Percentiles rank a stretch among this genome's conserved stretches.
Conservation (phyloP, 2,888 invertebrate species). For the Scaptodrosophila latifasciaeformis region DNA sequence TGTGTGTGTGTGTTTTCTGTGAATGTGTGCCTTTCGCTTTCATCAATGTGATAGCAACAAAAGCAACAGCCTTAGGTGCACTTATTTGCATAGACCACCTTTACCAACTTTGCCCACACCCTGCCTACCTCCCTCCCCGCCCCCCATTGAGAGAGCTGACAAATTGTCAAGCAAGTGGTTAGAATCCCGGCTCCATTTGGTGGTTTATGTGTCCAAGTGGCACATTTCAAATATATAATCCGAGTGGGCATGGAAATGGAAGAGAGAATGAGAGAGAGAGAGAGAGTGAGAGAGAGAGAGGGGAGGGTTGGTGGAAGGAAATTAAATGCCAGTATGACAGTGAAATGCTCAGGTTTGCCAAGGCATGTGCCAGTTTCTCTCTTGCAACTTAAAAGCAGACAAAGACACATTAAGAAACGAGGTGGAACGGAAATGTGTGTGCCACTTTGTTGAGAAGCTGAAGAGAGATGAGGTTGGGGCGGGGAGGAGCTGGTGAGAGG, state of each 20-base stretch:
- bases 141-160: too few species aligned
- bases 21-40: constrained; percentile 50
- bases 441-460: neutral
- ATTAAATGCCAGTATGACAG: constrained; percentile 67
- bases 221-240: too few species aligned
- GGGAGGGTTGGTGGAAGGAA: constrained; percentile 57
- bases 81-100: neutral
- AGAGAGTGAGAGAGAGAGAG: too few species aligned
- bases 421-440: constrained; percentile 47
- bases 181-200: neutral
- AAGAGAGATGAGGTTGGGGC: constrained; percentile 6
- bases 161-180: too few species aligned
- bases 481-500: neutral
- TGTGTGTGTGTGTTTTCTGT: constrained; percentile 10
- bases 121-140: too few species aligned
- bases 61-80: constrained; percentile 6
- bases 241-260: too few species aligned
- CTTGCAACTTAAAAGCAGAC: neutral
- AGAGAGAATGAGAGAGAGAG: too few species aligned
- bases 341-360: constrained; percentile 43
- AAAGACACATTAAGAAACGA: constrained; percentile 55
- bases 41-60: constrained; percentile 30
- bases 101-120: neutral
- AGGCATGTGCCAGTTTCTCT: neutral
- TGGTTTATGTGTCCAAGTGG: neutral